Percentiles rank a stretch among this genome's conserved stretches.
These are phyloP conservation scores for Cassiopea andromeda DNA, from an alignment of 30 jellyfish, hydroid and myxozoan genomes.

Conservation along the genomic window DNA sequence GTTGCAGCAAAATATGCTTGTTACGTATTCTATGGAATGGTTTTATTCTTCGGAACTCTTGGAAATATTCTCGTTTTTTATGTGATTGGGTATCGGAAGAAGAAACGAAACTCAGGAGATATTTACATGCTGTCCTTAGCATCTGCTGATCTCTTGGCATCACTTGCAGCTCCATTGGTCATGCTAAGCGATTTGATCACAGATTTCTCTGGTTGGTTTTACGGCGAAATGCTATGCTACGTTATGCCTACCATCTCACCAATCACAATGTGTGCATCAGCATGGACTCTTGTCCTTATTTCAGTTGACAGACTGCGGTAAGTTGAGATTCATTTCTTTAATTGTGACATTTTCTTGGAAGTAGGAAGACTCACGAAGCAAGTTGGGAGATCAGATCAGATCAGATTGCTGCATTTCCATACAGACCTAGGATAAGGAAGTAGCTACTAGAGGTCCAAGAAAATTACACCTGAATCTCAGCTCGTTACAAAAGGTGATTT, in stretches of 20 bases:
- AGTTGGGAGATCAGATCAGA: no score
- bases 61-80: slow-evolving; percentile 66
- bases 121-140: slow-evolving; percentile 53
- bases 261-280: slow-evolving; percentile 27
- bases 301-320: slow-evolving; percentile 59
- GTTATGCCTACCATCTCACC: slow-evolving; percentile 47
- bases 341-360: no score
- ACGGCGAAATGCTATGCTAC: slow-evolving; percentile 57
- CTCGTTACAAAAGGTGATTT: no score
- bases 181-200: slow-evolving; percentile 34
- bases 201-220: slow-evolving; percentile 43
- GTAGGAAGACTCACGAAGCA: no score
- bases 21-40: slow-evolving; percentile 27
- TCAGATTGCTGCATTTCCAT: no score
- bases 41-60: slow-evolving; percentile 39
- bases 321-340: not conserved
- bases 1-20: slow-evolving; percentile 12
- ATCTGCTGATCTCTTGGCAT: slow-evolving; percentile 43
- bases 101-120: slow-evolving; percentile 52
- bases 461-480: no score
- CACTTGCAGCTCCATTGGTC: slow-evolving; percentile 44
- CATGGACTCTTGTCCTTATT: slow-evolving; percentile 53
- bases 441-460: no score
- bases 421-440: no score
- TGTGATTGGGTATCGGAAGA: slow-evolving; percentile 55